Evolutionary conservation across 2,797 vertebrate species (phyloP), one percentile per base, ranked within the genome.

Genomic region (Pagetopsis macropterus): DNA sequence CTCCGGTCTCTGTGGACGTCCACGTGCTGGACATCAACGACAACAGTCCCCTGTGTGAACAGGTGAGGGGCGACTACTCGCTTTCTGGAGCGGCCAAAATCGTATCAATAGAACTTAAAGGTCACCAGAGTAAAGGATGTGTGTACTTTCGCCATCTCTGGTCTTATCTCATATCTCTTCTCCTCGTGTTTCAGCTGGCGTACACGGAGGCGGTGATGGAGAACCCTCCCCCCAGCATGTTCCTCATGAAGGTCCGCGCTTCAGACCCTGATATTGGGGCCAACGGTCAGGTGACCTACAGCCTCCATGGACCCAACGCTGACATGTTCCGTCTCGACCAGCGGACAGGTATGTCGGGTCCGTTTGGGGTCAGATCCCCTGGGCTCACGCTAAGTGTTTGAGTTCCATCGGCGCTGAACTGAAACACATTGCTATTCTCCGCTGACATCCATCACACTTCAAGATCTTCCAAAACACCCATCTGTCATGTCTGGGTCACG

Each of bases 21-120:
- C 96, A 96, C 21, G 96, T 99, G 66, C 86, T 99, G 83, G 98
- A 99, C 88, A 94, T 97, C 88, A 99, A 99, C 23, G 98, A 99
- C 91, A 99, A 99, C 93, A 97, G 93, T 81, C 98, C 98, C 0
- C 91, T 95, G 84, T 99, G 98, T 27, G 94, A 96, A 17, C 96
- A 99, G 96, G 98, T 99, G 85, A 91, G 89, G 50, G 14, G 9
- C 0, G n/a, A 41, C 15, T 1, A 2, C 33, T 37, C 33, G 1
- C 27, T 27, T 27, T 27, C 27, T 1, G 27, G 27, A 27, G 27
- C n/a, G n/a, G n/a, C n/a, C n/a, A n/a, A n/a, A n/a, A n/a, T n/a
- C n/a, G n/a, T n/a, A n/a, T n/a, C n/a, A n/a, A n/a, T n/a, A n/a
- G n/a, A n/a, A n/a, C n/a, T n/a, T n/a, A n/a, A n/a, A n/a, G n/a